These are phyloP conservation scores for Thamnophis sirtalis DNA, from an alignment of 2,113 vertebrate genomes.

Conservation along the genomic window DNA sequence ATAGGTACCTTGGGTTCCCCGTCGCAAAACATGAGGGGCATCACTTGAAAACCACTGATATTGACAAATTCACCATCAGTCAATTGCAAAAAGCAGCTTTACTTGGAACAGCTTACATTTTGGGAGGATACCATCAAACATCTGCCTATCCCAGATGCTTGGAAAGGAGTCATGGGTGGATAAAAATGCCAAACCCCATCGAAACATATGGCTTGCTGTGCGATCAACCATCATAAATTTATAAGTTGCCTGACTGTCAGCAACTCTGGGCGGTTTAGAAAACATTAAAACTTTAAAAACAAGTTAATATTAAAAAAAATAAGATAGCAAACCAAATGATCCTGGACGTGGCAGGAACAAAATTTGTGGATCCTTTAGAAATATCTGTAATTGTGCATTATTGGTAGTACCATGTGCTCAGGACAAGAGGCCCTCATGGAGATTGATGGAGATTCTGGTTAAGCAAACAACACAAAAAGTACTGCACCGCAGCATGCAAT, in stretches of 20 bases:
- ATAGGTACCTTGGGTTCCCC: no score
- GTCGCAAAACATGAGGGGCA: no score
- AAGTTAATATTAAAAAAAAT: background rate
- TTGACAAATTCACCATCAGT: no score
- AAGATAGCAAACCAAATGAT: background rate
- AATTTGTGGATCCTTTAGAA: background rate
- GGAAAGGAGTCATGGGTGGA: no score
- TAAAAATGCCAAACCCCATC: background rate
- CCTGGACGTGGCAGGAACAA: background rate
- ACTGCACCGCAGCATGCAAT: background rate
- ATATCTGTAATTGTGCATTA: background rate
- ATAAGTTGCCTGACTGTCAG: background rate
- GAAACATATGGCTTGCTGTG: background rate
- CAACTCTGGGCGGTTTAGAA: background rate
- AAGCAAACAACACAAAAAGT: background rate
- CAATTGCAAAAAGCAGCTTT: no score
- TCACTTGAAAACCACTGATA: no score
- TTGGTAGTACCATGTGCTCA: background rate
- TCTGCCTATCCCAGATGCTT: no score
- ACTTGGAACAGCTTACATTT: no score
- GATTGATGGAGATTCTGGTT: background rate
- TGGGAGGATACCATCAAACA: no score
- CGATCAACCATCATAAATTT: background rate
- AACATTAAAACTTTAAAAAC: background rate
- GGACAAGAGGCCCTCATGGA: background rate